These are phyloP conservation scores for Onychomys arenicola DNA, from an alignment of 2,797 vertebrate genomes.

Conservation along the genomic window DNA sequence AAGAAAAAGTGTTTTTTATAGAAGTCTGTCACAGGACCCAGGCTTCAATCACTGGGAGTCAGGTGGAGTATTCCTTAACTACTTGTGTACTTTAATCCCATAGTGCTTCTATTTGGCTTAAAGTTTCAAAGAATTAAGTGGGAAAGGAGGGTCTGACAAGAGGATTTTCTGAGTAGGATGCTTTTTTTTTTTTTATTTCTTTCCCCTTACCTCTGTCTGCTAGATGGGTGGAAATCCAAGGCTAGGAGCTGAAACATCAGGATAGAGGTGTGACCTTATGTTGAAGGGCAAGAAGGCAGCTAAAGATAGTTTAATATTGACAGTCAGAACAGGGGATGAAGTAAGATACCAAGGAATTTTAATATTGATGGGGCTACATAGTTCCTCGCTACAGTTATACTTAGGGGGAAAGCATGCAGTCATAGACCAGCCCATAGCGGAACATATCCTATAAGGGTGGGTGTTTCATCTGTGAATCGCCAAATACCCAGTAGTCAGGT, in stretches of 20 bases:
- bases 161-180: constrained; percentile 8
- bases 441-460: neutral
- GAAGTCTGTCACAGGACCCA: neutral
- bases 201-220: constrained; percentile 7
- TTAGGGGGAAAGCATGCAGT: neutral
- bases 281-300: neutral
- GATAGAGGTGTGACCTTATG: neutral
- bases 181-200: neutral
- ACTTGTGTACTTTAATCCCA: neutral
- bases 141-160: neutral
- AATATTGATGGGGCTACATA: neutral
- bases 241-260: neutral
- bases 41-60: neutral
- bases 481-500: neutral
- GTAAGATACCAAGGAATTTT: neutral
- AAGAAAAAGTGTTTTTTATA: too few relatives aligned
- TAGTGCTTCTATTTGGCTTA: constrained; percentile 31
- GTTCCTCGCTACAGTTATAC: neutral
- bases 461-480: neutral
- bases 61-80: constrained; percentile 31
- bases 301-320: neutral
- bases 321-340: neutral
- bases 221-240: neutral
- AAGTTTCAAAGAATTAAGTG: constrained; percentile 17
- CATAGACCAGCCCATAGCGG: neutral